Conservation (phyloP, 1,140 invertebrate genomes). For the Nasonia giraulti region DNA sequence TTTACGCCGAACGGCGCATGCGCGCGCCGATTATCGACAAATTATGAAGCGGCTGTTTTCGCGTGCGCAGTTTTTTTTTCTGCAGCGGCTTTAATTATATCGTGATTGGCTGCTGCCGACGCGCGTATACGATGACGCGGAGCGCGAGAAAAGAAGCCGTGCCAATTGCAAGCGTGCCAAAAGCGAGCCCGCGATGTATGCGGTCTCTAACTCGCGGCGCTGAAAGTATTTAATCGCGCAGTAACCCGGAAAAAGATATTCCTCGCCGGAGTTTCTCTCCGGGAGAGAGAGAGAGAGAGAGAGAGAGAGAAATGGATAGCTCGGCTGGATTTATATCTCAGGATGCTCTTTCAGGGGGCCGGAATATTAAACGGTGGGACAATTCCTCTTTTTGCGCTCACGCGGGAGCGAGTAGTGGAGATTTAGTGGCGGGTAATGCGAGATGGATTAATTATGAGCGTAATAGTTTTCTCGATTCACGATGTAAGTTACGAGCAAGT, state of each 20-base stretch:
- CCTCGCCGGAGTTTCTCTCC: neutral
- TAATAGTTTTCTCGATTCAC: constrained; percentile 6
- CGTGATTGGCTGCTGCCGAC: neutral
- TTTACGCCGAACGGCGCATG: neutral
- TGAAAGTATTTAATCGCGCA: constrained; percentile 42
- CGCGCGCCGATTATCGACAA: neutral
- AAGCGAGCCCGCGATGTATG: constrained; percentile 28
- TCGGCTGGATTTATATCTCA: constrained; percentile 2
- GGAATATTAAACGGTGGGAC: neutral
- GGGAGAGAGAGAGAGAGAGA: neutral
- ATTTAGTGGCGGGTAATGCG: constrained; percentile 55
- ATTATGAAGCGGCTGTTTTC: constrained; percentile 25
- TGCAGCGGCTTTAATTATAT: neutral
- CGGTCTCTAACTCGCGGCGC: constrained; percentile 11
- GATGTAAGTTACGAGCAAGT: too few species aligned
- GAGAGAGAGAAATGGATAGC: neutral
- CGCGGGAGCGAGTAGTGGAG: neutral
- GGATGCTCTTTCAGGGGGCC: neutral
- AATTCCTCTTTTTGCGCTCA: neutral
- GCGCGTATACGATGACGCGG: neutral
- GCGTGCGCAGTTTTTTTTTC: neutral
- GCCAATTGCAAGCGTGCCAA: constrained; percentile 39
- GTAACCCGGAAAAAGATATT: constrained; percentile 38
- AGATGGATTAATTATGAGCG: constrained; percentile 63
- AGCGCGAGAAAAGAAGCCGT: constrained; percentile 4